Evolutionary conservation across 2,797 vertebrate species (phyloP).

Genomic region (Myotis planiceps): DNA sequence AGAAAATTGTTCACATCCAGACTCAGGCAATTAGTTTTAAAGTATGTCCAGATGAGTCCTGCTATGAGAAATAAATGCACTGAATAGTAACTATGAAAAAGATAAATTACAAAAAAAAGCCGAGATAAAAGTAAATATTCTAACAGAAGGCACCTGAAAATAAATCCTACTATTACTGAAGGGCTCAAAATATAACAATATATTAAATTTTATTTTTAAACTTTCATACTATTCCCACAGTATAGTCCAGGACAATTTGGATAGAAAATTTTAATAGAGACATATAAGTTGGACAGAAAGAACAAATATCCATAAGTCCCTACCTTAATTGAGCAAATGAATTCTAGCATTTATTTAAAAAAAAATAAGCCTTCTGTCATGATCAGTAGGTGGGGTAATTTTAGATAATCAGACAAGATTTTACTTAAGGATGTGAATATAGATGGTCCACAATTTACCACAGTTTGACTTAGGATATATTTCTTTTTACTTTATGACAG

Average conservation of each 20-base stretch:
- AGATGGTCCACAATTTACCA: neutral
- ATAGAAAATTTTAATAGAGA: slow-evolving; percentile 65
- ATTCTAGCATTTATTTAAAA: neutral
- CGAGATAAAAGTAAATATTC: slow-evolving; percentile 51
- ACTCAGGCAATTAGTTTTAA: slow-evolving; percentile 71
- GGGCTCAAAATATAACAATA: slow-evolving; percentile 34
- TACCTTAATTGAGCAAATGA: slow-evolving; percentile 50
- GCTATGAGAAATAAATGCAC: slow-evolving; percentile 55
- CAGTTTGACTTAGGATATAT: neutral
- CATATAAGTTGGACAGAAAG: neutral
- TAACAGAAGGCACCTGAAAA: slow-evolving; percentile 60
- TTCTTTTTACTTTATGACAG: neutral
- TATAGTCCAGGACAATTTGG: slow-evolving; percentile 46
- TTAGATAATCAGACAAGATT: slow-evolving; percentile 8
- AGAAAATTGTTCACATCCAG: slow-evolving; percentile 57
- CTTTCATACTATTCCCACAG: slow-evolving; percentile 1
- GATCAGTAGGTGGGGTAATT: slow-evolving; percentile 2
- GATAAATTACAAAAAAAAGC: slow-evolving; percentile 54
- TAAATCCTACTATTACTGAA: slow-evolving; percentile 24
- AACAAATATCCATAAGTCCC: slow-evolving; percentile 40
- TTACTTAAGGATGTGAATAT: slow-evolving; percentile 15
- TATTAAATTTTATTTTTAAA: slow-evolving; percentile 63
- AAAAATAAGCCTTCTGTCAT: slow-evolving; percentile 31
- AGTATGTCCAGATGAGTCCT: slow-evolving; percentile 54
- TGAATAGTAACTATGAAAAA: slow-evolving; percentile 61